Conservation (phyloP, 1,140 invertebrate species). For the Hyposmocoma kahamanoa region DNA sequence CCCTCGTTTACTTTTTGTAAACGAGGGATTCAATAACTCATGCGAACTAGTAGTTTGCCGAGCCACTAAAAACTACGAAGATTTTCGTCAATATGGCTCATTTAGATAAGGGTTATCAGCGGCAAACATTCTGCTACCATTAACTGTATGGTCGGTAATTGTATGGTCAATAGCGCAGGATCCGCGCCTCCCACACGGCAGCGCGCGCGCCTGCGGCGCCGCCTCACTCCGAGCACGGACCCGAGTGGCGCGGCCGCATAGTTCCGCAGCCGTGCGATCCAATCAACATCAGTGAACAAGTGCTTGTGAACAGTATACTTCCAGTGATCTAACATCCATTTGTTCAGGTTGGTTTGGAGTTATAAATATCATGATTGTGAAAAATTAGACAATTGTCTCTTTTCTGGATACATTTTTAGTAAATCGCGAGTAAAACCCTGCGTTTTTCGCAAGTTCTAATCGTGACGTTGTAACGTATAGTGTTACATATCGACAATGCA, state of each 20-base stretch:
- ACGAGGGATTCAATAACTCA: no score
- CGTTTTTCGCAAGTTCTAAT: no score
- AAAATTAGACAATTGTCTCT: no score
- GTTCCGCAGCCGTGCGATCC: conserved; percentile 20
- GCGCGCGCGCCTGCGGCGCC: conserved; percentile 47
- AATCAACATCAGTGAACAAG: conserved; percentile 39
- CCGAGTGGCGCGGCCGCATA: conserved; percentile 35
- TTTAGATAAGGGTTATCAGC: not conserved
- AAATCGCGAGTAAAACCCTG: no score
- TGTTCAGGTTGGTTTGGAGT: not conserved
- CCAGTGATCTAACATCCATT: conserved; percentile 12
- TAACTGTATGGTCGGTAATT: conserved; percentile 34
- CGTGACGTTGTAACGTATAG: no score
- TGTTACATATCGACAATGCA: no score
- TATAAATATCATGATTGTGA: no score
- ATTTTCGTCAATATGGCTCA: no score
- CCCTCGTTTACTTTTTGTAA: no score
- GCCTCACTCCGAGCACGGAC: conserved; percentile 45
- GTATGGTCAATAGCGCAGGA: conserved; percentile 44
- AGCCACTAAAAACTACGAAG: no score
- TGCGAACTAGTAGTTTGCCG: no score
- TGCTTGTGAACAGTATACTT: conserved; percentile 36
- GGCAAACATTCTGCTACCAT: not conserved
- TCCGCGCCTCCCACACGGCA: conserved; percentile 42
- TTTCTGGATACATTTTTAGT: no score